phyloP scores from a whole-genome alignment of 2,797 vertebrate species.

The Pterois miles region DNA sequence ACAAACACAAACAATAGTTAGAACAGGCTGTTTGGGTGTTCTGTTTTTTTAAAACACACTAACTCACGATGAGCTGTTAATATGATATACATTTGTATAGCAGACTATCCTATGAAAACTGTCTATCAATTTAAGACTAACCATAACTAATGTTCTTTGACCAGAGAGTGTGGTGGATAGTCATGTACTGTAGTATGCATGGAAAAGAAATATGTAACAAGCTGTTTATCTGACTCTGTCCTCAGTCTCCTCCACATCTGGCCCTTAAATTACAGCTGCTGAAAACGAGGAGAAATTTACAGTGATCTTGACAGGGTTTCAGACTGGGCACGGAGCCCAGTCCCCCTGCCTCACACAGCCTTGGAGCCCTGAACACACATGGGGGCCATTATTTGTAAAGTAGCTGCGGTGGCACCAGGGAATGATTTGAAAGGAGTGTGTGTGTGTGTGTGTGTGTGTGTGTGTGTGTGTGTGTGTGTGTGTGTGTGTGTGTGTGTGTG shows the following conservation, averaged over 20 bases:
- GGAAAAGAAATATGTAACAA: slow-evolving; percentile 75
- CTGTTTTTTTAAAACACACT: not conserved
- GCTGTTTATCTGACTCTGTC: slow-evolving; percentile 78
- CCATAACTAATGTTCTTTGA: slow-evolving; percentile 9
- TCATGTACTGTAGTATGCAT: slow-evolving; percentile 45
- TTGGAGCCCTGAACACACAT: slow-evolving; percentile 82
- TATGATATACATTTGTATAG: not conserved
- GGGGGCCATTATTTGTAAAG: slow-evolving; percentile 86
- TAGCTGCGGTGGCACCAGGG: slow-evolving; percentile 82
- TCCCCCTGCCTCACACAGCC: slow-evolving; percentile 76
- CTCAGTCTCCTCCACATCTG: slow-evolving; percentile 83
- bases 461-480: too few species aligned
- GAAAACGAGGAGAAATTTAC: slow-evolving; percentile 85
- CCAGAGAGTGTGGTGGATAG: slow-evolving; percentile 18
- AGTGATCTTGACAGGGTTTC: slow-evolving; percentile 82
- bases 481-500: slow-evolving; percentile 17
- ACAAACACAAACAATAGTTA: not conserved
- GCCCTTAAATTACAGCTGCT: slow-evolving; percentile 82
- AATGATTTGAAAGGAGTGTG: slow-evolving; percentile 77
- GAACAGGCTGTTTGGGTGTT: not conserved
- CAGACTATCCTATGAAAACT: not conserved
- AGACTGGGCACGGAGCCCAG: slow-evolving; percentile 84
- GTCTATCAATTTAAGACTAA: slow-evolving; percentile 21
- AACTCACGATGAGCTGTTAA: not conserved
- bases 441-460: slow-evolving; percentile 30